phyloP scores from a whole-genome alignment of 2,888 invertebrate species.

The Troilus luridus region DNA sequence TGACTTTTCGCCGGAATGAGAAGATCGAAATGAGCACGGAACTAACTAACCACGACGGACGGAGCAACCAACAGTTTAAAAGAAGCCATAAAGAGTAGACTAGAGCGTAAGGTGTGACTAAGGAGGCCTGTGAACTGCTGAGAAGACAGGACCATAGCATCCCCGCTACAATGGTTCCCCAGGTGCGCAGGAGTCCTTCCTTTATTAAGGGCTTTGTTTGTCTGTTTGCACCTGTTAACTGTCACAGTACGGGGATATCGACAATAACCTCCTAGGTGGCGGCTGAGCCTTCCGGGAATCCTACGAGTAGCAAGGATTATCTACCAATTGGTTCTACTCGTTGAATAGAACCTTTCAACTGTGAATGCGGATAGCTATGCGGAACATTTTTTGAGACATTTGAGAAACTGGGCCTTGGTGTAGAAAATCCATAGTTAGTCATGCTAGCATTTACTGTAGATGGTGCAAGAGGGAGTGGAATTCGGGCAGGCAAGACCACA shows the following conservation, averaged over 20 bases:
- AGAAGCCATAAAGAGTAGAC: slow-evolving; percentile 12
- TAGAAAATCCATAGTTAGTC: too few relatives aligned
- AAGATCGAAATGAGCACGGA: neutral
- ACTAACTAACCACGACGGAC: neutral
- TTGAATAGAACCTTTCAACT: neutral
- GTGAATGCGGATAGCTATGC: neutral
- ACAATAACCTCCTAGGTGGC: neutral
- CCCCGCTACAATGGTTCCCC: neutral
- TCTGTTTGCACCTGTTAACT: slow-evolving; percentile 14
- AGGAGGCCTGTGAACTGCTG: neutral
- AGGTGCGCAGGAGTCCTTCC: neutral
- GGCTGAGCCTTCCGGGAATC: neutral
- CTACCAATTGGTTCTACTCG: neutral
- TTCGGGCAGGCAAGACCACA: too few relatives aligned
- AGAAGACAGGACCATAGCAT: neutral
- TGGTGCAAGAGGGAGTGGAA: too few relatives aligned
- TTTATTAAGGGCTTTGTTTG: neutral
- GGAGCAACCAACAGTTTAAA: slow-evolving; percentile 18
- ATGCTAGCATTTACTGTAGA: too few relatives aligned
- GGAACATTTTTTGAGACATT: too few relatives aligned
- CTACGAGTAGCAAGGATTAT: neutral
- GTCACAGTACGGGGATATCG: neutral
- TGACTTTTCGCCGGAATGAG: neutral
- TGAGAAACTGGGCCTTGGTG: too few relatives aligned
- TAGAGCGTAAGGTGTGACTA: neutral